A percentile compares a stretch with the other conserved stretches of the same genome.
phyloP scores from a whole-genome alignment of 1,140 invertebrate genomes.

The Eriocheir sinensis region DNA sequence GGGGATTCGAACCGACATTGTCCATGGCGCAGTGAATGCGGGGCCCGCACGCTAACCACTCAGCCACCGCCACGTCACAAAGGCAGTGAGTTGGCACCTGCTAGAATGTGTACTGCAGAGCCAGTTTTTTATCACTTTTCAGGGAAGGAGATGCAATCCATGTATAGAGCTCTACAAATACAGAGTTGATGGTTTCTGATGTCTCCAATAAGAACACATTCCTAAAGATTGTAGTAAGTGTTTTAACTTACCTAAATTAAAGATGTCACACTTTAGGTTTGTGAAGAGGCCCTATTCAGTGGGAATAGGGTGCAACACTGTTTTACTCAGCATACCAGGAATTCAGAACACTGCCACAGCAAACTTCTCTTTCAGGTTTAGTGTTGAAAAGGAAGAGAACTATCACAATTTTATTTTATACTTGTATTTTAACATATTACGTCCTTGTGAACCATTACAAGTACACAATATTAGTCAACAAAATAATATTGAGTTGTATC shows the following conservation, averaged over 20 bases:
- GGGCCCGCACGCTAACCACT: too few relatives aligned
- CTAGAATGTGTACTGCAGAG: too few relatives aligned
- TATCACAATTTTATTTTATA: not conserved
- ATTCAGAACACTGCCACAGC: not conserved
- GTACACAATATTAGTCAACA: constrained; percentile 26
- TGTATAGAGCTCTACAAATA: too few relatives aligned
- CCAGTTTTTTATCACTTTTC: too few relatives aligned
- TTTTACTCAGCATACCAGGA: not conserved
- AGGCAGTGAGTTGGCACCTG: too few relatives aligned
- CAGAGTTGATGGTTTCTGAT: too few relatives aligned
- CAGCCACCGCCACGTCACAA: too few relatives aligned
- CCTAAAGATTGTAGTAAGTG: too few relatives aligned
- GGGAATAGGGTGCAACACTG: not conserved
- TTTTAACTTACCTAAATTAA: not conserved
- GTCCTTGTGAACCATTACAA: constrained; percentile 24
- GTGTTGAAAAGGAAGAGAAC: constrained; percentile 6
- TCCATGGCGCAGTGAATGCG: too few relatives aligned
- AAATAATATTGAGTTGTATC: not conserved
- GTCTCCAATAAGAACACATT: too few relatives aligned
- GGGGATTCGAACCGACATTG: too few relatives aligned
- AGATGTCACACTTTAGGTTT: not conserved
- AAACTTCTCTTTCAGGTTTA: not conserved
- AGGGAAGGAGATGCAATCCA: too few relatives aligned
- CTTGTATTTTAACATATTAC: constrained; percentile 30
- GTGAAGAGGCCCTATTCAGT: not conserved